Evolutionary conservation across 2,113 vertebrate genomes (phyloP).

Genomic region (Pseudois nayaur): DNA sequence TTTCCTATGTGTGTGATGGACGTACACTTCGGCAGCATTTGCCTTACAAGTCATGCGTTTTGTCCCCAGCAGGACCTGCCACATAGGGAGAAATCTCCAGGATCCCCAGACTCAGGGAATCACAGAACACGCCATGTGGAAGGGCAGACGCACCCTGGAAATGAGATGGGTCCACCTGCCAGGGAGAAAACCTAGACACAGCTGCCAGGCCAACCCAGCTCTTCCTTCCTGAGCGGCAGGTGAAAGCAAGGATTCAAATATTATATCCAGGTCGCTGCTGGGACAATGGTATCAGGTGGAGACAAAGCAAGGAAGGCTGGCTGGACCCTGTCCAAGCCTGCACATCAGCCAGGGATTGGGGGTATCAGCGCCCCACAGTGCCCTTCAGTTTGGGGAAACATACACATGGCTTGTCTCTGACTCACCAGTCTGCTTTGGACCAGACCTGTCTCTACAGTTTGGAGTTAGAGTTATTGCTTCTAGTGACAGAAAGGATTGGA

Average conservation of each 20-base stretch:
- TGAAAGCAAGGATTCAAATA: not conserved
- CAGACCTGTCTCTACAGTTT: constrained; percentile 4
- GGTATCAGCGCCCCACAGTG: not conserved
- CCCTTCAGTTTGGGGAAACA: not conserved
- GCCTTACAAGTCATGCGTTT: accelerated
- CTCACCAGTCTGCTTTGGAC: not conserved
- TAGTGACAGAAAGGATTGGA: constrained; percentile 72
- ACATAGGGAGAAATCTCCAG: not conserved
- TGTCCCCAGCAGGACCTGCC: not conserved
- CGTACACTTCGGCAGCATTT: not conserved
- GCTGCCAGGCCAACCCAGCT: no score
- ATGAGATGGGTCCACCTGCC: not conserved
- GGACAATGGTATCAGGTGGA: not conserved
- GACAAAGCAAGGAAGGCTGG: no score
- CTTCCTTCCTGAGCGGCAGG: not conserved
- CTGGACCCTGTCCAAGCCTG: not conserved
- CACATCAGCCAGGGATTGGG: not conserved
- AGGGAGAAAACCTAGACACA: accelerated
- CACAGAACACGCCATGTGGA: not conserved
- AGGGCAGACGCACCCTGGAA: not conserved
- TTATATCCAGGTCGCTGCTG: not conserved
- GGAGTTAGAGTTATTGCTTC: constrained; percentile 82
- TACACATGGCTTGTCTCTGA: not conserved
- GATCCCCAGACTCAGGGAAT: not conserved
- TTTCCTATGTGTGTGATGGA: no score